These are phyloP conservation scores for Ammodytes dubius DNA, from an alignment of 2,113 vertebrate genomes.

Conservation along the genomic window DNA sequence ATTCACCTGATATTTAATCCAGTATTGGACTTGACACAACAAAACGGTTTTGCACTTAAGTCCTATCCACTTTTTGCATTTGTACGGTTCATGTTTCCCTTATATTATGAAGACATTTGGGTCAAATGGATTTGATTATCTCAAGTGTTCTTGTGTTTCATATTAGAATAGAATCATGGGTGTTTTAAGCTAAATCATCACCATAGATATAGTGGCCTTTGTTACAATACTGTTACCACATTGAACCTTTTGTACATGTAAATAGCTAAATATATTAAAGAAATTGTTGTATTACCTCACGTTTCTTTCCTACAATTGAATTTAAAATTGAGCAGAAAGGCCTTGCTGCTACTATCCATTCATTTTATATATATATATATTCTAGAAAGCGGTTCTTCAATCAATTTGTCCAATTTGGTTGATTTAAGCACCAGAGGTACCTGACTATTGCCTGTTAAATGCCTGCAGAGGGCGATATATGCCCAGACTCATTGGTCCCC, in stretches of 20 bases:
- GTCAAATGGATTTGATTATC: background rate
- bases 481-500: background rate
- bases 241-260: constrained; percentile 21
- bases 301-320: background rate
- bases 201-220: background rate
- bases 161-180: background rate
- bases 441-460: background rate
- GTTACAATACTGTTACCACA: constrained; percentile 1
- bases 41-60: background rate
- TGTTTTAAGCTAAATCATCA: background rate
- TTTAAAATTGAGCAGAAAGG: background rate
- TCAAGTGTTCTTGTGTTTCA: background rate
- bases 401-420: background rate
- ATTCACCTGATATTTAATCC: background rate
- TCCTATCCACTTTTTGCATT: background rate
- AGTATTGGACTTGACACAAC: background rate
- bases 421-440: background rate
- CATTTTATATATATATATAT: background rate
- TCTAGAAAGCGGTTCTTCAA: background rate
- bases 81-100: background rate
- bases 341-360: background rate
- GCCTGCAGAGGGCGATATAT: constrained; percentile 50
- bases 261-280: constrained; percentile 21
- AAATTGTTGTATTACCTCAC: background rate
- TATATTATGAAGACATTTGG: background rate